Base-by-base conservation (phyloP, 2,797 vertebrate species). In the Acanthurus lineatus region DNA sequence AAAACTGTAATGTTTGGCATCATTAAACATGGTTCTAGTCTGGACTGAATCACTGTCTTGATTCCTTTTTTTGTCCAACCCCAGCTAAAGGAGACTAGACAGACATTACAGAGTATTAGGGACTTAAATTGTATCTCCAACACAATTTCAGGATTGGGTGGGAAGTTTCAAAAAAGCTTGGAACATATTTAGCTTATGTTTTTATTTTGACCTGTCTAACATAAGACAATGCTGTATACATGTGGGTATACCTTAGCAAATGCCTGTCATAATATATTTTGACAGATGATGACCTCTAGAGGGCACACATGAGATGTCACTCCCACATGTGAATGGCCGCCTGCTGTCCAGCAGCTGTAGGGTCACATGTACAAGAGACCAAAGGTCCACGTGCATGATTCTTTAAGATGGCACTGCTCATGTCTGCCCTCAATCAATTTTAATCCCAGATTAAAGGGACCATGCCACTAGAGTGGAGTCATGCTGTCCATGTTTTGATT, bases 371-470 rank as follows among this genome's bases (percentile, higher is more conserved):
- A 32, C 45, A 56, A 77, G 61, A 61, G 72, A 79, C 76, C 58
- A 16, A 4, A 60, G 69, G 58, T 76, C 85, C 93, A 93, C 79
- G 92, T 94, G 91, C 61, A 17, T 4, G 49, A 83, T 89, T 93
- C 93, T 91, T 93, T 79, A 89, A 93, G 91, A 93, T 88, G 88
- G 54, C 82, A 85, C 79, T 89, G 86, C 89, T 93, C 90, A 86
- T 91, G 86, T 88, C 86, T 90, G 91, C 1, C 90, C 87, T 91
- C 87, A 91, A 85, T 94, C 92, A 91, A 85, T 77, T 82, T 51
- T 93, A 95, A 95, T 95, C 94, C 92, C 86, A 91, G 93, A 94
- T 94, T 94, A 93, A 89, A 87, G 69, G 61, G 60, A 67, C 73
- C 72, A 76, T 83, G 85, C 84, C 84, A 92, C 89, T 76, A 79